Evolutionary conservation across 35 echinoderm and acorn worm genomes (phyloP).

Genomic region (Apostichopus parvimensis): DNA sequence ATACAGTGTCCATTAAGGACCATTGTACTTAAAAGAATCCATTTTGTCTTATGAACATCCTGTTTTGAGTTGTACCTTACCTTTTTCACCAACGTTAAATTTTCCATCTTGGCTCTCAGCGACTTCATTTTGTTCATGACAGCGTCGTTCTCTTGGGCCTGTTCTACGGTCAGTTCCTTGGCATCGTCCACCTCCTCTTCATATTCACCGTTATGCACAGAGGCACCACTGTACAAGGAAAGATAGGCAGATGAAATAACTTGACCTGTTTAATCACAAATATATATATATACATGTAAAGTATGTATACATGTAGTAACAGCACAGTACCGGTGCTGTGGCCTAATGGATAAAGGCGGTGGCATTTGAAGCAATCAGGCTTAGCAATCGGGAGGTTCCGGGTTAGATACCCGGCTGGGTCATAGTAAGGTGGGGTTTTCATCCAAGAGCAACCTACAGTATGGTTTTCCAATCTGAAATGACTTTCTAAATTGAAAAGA

Average conservation of each 20-base stretch:
- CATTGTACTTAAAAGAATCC: no score
- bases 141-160: conserved; percentile 82
- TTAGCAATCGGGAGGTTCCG: no score
- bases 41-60: no score
- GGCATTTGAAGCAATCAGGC: no score
- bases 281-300: background rate
- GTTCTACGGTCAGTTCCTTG: conserved; percentile 61
- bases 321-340: background rate
- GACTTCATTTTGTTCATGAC: conserved; percentile 98
- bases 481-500: no score
- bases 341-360: no score
- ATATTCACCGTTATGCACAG: conserved; percentile 86
- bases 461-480: no score
- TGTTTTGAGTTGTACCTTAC: conserved; percentile 24
- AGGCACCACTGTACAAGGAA: conserved; percentile 68
- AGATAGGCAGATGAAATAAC: background rate
- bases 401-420: no score
- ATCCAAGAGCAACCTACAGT: no score
- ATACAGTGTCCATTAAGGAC: no score
- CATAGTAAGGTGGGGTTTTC: no score
- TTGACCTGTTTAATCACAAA: background rate
- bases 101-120: conserved; percentile 97
- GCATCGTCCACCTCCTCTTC: conserved; percentile 75
- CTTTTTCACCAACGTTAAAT: conserved; percentile 79
- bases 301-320: background rate